Base-by-base conservation (phyloP, 1,140 invertebrate genomes). In the Sycophaga agraensis region DNA sequence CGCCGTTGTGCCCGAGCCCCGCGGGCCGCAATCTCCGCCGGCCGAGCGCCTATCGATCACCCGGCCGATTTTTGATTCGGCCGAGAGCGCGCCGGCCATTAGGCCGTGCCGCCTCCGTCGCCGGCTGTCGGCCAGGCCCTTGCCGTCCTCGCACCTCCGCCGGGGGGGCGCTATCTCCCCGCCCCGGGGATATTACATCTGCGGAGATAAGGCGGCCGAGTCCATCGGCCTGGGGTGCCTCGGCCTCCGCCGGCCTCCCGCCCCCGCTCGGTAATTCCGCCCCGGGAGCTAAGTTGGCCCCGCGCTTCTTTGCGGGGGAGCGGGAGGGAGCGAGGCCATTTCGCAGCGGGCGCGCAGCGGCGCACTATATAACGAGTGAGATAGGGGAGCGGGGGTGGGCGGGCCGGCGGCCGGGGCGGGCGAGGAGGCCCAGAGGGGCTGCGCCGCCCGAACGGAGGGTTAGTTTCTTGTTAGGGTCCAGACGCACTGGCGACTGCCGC, bases 381-480 rank as follows among this genome's bases (percentile, higher is more conserved):
- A 55, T 54, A 66, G 63, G 12, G 31, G 12, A n/a, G 12, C n/a
- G 19, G 17, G 19, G 0, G 5, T 24, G 12, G 43, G 48, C 42
- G 50, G 60, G n/a, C n/a, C n/a, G n/a, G n/a, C n/a, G n/a, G n/a
- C n/a, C n/a, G 65, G 64, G 70, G 49, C 63, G 63, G 3, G n/a
- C 59, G 56, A 57, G 63, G 61, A 61, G 66, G 51, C 53, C 54
- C 34, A 62, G 50, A 62, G 66, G 66, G 64, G 66, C 45, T 63
- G 55, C 51, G 63, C 39, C 59, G 65, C 63, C 64, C 65, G 65
- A 66, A 71, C 63, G 73, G 72, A 74, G 73, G 70, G 73, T 73
- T 73, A 75, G 76, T 78, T 79, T 79, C 76, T 79, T 79, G 76
- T 79, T 78, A 78, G 75, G 75, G 74, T 79, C 73, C 75, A 79